phyloP scores from a whole-genome alignment of 2,113 vertebrate genomes.

The Sceloporus undulatus region DNA sequence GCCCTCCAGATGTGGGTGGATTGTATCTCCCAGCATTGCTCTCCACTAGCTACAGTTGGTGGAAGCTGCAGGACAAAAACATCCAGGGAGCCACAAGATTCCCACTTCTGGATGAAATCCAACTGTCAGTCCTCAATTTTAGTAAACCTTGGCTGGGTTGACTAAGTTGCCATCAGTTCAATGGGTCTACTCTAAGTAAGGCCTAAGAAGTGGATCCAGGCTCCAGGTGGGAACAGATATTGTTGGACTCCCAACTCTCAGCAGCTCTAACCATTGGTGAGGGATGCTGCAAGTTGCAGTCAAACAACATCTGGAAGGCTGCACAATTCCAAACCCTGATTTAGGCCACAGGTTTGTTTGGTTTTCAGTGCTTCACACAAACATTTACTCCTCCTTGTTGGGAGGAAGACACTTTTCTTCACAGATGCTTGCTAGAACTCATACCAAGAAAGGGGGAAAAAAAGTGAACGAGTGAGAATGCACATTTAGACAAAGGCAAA shows the following conservation, averaged over 20 bases:
- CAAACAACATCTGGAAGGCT: too few relatives aligned
- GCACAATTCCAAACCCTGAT: not conserved
- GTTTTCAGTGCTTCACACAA: slow-evolving; percentile 67
- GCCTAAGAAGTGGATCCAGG: too few relatives aligned
- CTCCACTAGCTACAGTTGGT: not conserved
- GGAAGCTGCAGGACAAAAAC: not conserved
- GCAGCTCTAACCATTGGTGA: too few relatives aligned
- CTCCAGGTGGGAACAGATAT: too few relatives aligned
- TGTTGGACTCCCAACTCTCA: too few relatives aligned
- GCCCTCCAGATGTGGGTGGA: not conserved
- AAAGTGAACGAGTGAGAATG: not conserved
- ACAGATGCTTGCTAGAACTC: slow-evolving; percentile 16
- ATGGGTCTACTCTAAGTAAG: too few relatives aligned
- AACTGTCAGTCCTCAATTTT: too few relatives aligned
- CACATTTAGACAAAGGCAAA: slow-evolving; percentile 51
- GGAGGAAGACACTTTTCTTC: slow-evolving; percentile 24
- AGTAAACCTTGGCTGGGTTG: not conserved
- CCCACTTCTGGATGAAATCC: too few relatives aligned
- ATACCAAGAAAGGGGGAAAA: slow-evolving; percentile 27
- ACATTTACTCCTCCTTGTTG: slow-evolving; percentile 30
- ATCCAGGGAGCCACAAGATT: too few relatives aligned
- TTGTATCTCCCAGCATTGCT: not conserved
- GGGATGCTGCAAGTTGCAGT: too few relatives aligned
- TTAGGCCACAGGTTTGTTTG: not conserved
- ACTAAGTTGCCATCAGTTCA: too few relatives aligned